A percentile compares a stretch with the other conserved stretches of the same genome.
phyloP scores from a whole-genome alignment of 2,888 invertebrate species.

The Clepsis dumicolana region DNA sequence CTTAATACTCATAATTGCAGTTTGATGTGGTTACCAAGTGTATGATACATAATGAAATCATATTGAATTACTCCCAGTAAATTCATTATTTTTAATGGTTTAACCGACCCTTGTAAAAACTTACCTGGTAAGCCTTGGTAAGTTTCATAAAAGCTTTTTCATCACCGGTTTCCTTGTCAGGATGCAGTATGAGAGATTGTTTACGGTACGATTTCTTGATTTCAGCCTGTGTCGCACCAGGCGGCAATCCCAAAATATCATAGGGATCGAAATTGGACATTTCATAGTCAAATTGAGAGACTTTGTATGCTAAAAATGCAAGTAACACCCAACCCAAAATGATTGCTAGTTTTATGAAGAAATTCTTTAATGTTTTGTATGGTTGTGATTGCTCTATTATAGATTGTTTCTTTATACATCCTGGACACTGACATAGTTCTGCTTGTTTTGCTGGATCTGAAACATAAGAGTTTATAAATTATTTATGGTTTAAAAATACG shows the following conservation, averaged over 20 bases:
- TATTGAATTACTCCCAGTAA: not conserved
- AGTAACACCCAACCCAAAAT: slow-evolving; percentile 94
- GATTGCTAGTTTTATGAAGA: slow-evolving; percentile 92
- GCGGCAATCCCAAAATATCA: slow-evolving; percentile 96
- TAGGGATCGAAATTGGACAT: slow-evolving; percentile 99
- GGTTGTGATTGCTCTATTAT: slow-evolving; percentile 95
- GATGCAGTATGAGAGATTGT: slow-evolving; percentile 97
- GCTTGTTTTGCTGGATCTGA: slow-evolving; percentile 91
- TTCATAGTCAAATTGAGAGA: slow-evolving; percentile 98
- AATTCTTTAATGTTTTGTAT: slow-evolving; percentile 93
- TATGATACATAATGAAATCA: not conserved
- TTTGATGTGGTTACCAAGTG: too few species aligned
- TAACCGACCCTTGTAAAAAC: slow-evolving; percentile 34
- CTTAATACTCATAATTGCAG: too few species aligned
- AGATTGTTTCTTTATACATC: slow-evolving; percentile 93
- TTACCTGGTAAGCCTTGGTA: slow-evolving; percentile 96
- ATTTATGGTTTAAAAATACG: slow-evolving; percentile 2
- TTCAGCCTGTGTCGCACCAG: slow-evolving; percentile 94
- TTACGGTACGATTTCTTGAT: slow-evolving; percentile 98
- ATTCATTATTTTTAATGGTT: not conserved
- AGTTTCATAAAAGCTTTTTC: slow-evolving; percentile 99
- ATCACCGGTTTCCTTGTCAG: slow-evolving; percentile 98
- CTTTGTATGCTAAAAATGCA: slow-evolving; percentile 94
- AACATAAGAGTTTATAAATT: slow-evolving; percentile 48
- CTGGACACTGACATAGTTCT: slow-evolving; percentile 95